A percentile compares a stretch with the other conserved stretches of the same genome.
Evolutionary conservation across 2,113 vertebrate genomes (phyloP).

Genomic region (Myiagra hebetior): DNA sequence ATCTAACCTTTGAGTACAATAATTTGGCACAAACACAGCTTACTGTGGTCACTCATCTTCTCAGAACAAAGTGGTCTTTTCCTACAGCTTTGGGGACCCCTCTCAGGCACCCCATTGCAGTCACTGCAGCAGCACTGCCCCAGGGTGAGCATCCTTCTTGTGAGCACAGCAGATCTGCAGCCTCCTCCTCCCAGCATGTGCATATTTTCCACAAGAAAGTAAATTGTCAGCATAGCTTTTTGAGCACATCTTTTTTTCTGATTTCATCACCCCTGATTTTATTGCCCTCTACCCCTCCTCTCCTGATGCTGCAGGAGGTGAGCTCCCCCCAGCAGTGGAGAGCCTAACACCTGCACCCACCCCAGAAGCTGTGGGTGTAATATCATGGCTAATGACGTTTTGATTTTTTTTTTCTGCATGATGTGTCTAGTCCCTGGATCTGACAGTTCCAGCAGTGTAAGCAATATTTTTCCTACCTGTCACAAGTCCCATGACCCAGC

Average conservation of each 20-base stretch:
- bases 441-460: background rate
- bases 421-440: background rate
- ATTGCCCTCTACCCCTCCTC: background rate
- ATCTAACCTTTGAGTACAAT: background rate
- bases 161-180: background rate
- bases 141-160: background rate
- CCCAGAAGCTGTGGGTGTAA: background rate
- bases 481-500: background rate
- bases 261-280: background rate
- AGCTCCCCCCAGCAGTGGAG: background rate
- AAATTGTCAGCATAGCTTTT: background rate
- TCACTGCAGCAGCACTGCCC: background rate
- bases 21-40: background rate
- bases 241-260: background rate
- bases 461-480: background rate
- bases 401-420: background rate
- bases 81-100: background rate
- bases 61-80: background rate
- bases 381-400: background rate
- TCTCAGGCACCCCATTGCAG: background rate
- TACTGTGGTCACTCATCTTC: background rate
- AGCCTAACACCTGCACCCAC: background rate
- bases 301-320: fast-evolving
- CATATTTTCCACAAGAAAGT: background rate
- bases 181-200: fast-evolving